phyloP scores from a whole-genome alignment of 2,113 vertebrate species.

The Caranx melampygus region DNA sequence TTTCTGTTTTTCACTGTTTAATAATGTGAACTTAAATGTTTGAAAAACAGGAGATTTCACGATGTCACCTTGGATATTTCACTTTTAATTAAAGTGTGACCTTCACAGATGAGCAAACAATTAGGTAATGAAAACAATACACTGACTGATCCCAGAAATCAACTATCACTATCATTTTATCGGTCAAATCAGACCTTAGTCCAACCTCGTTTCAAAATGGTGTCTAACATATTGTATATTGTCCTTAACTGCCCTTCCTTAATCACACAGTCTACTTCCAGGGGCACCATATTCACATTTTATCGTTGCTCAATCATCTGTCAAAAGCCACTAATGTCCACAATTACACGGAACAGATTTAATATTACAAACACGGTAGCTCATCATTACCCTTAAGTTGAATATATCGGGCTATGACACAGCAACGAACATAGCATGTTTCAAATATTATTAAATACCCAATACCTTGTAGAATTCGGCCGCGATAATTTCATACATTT shows the following conservation, averaged over 20 bases:
- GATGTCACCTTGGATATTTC: no score
- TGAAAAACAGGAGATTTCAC: no score
- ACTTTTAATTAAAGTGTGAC: no score
- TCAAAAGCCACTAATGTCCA: not conserved
- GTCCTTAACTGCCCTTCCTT: constrained; percentile 9
- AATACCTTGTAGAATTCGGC: fast-evolving
- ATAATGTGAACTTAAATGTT: no score
- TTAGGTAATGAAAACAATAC: no score
- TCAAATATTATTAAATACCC: not conserved
- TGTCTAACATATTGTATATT: not conserved
- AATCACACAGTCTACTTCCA: no score
- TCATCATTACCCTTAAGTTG: not conserved
- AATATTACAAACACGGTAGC: not conserved
- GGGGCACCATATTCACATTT: not conserved
- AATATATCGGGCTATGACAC: not conserved
- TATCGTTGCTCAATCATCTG: fast-evolving
- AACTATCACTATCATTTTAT: not conserved
- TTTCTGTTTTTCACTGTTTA: no score
- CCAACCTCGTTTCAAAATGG: not conserved
- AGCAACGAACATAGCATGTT: not conserved
- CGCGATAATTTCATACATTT: not conserved
- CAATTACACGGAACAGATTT: not conserved
- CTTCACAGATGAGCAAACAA: no score
- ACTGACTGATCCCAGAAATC: not conserved
- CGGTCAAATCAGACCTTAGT: not conserved